Base-by-base conservation (phyloP, 2,113 vertebrate genomes). In the Aegypius monachus region DNA sequence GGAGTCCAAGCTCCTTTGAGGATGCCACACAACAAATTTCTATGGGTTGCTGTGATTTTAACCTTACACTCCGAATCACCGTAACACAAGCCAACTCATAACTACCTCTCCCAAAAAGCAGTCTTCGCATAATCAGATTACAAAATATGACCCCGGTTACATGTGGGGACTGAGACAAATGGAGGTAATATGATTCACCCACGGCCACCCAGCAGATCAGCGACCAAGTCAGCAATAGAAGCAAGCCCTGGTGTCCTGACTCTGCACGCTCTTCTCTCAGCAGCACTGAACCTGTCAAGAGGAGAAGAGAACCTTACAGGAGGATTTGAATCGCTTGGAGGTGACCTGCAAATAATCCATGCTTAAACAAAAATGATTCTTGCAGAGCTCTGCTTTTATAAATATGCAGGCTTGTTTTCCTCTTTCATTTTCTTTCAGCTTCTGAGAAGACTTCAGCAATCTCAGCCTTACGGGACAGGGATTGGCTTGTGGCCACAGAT, bases 401-500 rank as follows among this genome's bases (percentile, higher is more conserved):
- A 88, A 74, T 29, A 83, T 0, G 36, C 9, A 53, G 40, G 16
- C 61, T 78, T 74, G 34, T n/a, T 70, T 47, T 88, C 36, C 66
- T 73, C 47, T 77, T 40, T 22, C 31, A 42, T 86, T 61, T 78
- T 71, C 81, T 83, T 47, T 45, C 34, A 81, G 61, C 47, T 93
- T 84, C 83, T 36, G n/a, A 88, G 84, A 52, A 83, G 83, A 42
- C 45, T 91, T 91, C 15, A 77, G 72, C 25, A 63, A 62, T 40
- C 87, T 77, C 62, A 65, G 74, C 85, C 91, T 62, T 59, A 63
- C 65, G 48, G 73, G 89, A 86, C 82, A 85, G 55, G 38, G 86
- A 80, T 4, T 87, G 93, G 81, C 84, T 96, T 61, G 36, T 86
- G 83, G 70, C 81, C 94, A 90, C 15, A 52, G 77, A 94, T 92